Conservation (phyloP, 1,140 invertebrate genomes). For the Scaptomyza montana region DNA sequence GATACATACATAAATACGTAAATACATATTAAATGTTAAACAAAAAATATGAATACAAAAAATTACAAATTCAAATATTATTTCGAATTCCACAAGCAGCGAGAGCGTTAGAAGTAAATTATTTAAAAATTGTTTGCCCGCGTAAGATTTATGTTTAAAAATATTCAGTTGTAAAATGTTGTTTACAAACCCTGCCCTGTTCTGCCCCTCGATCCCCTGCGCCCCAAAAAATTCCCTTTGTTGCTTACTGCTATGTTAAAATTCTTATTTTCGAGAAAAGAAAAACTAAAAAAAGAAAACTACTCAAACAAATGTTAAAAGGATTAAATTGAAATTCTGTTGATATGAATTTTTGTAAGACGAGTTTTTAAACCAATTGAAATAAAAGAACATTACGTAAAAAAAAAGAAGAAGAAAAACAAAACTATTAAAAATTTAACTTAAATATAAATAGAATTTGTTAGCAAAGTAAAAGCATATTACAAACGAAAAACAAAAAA, state of each 20-base stretch:
- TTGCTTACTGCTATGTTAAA: slow-evolving; percentile 78
- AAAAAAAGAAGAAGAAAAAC: slow-evolving; percentile 29
- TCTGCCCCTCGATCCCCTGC: too few relatives aligned
- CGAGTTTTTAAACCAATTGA: slow-evolving; percentile 71
- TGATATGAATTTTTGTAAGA: slow-evolving; percentile 77
- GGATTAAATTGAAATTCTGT: slow-evolving; percentile 67
- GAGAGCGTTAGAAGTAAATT: slow-evolving; percentile 9
- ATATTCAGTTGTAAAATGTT: slow-evolving; percentile 27
- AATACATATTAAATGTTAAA: slow-evolving; percentile 52
- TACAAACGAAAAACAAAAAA: slow-evolving; percentile 31
- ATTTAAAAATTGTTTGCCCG: slow-evolving; percentile 55
- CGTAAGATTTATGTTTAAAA: slow-evolving; percentile 71
- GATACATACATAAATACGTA: slow-evolving; percentile 47
- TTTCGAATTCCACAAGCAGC: slow-evolving; percentile 24
- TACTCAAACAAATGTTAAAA: slow-evolving; percentile 52
- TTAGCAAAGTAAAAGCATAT: slow-evolving; percentile 74
- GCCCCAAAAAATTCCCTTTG: slow-evolving; percentile 41
- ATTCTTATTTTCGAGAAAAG: slow-evolving; percentile 55
- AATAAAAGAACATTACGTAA: slow-evolving; percentile 30
- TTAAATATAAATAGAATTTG: slow-evolving; percentile 80
- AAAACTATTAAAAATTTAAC: slow-evolving; percentile 76
- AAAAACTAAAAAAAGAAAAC: slow-evolving; percentile 24
- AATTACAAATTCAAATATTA: slow-evolving; percentile 20
- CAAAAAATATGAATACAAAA: slow-evolving; percentile 26
- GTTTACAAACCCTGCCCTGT: slow-evolving; percentile 1